Evolutionary conservation across 2,113 vertebrate species (phyloP).

Genomic region (Garra rufa): DNA sequence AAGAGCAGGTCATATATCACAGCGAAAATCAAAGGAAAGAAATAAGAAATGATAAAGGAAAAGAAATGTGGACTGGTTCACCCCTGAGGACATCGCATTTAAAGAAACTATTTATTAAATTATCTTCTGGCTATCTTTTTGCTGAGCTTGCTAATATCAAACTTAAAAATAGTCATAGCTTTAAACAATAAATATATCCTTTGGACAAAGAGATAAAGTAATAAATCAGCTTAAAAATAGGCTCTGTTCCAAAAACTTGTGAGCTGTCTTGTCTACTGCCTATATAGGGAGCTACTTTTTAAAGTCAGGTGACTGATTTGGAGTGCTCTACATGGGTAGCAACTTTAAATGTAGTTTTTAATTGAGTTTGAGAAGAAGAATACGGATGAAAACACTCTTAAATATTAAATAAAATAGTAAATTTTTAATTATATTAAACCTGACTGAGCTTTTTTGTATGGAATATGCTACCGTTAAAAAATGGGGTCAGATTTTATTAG

Average conservation of each 20-base stretch:
- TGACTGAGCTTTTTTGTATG: not conserved
- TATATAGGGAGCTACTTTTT: not conserved
- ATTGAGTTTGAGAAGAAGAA: not conserved
- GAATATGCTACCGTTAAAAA: no score
- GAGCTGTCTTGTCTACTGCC: not conserved
- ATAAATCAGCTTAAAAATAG: not conserved
- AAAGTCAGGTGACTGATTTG: not conserved
- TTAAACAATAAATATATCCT: not conserved
- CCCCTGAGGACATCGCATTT: not conserved
- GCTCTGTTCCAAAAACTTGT: not conserved
- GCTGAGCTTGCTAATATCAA: slow-evolving; percentile 2
- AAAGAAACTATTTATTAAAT: not conserved
- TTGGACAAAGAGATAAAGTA: not conserved
- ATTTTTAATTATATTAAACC: not conserved
- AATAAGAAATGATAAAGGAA: not conserved
- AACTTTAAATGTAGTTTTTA: not conserved
- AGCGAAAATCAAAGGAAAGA: not conserved
- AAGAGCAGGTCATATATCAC: not conserved
- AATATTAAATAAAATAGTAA: not conserved
- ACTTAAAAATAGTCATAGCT: not conserved
- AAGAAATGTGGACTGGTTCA: not conserved
- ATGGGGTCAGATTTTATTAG: no score
- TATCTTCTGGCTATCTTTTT: not conserved
- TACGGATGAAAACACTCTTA: not conserved
- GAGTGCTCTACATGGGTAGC: not conserved